Base-by-base conservation (phyloP, 2,797 vertebrate species). In the Gambelia wislizenii region DNA sequence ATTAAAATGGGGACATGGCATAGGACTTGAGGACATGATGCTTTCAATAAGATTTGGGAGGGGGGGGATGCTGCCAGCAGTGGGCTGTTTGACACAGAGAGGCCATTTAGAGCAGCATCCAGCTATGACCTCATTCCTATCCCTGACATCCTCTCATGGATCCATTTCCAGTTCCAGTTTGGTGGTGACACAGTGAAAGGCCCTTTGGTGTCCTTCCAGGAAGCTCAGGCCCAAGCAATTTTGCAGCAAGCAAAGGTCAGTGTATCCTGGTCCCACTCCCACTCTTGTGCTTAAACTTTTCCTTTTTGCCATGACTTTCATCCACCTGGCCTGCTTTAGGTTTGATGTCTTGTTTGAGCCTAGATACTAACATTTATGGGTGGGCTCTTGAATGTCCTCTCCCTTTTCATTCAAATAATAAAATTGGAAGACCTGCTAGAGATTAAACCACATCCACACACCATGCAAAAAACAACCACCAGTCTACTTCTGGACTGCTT, bases 181-280 rank as follows among this genome's bases (percentile, higher is more conserved):
- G 97, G 97, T 10, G 96, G 98, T 4, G 96, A 98, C 94, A 98
- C 97, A 87, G 96, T 97, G 93, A 98, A 98, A 88, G 98, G 98
- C 27, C 98, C 98, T 1, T 95, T 96, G 49, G 95, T 98, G 79
- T 98, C 98, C 12, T 97, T 98, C 88, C 98, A 98, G 92, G 97
- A 99, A 95, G 98, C 98, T 0, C 98, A 99, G 92, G 98, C 98
- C 0, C 98, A 98, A 84, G 98, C 98, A 0, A 98, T 99, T 30
- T 93, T 99, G 69, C 98, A 98, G 82, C 98, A 99, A 94, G 92
- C 98, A 2, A 96, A 98, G 98, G 98, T 99, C 93, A 93, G 93
- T 49, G 44, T 44, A 4, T 33, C 61, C 61, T 70, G 61, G 6
- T 47, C 22, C 85, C 2, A 4, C 14, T 33, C 5, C 56, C 47